Conservation (phyloP, 2,113 vertebrate species). For the Tringa solitaria region DNA sequence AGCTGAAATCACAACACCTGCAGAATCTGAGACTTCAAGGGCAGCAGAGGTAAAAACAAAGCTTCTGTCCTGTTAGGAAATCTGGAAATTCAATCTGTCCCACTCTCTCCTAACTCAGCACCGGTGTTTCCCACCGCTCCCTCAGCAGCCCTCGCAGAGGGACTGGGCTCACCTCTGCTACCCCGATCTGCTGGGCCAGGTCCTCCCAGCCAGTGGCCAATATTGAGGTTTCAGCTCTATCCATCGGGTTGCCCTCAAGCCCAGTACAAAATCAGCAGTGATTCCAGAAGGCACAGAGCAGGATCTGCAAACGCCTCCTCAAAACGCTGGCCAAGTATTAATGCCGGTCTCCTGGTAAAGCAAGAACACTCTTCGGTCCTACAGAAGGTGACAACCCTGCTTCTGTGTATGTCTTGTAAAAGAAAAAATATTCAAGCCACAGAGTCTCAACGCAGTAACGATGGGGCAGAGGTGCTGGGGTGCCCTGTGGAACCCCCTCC, state of each 20-base stretch:
- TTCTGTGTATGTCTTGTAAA: background rate
- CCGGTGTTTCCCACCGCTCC: background rate
- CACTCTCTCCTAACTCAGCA: background rate
- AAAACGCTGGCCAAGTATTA: background rate
- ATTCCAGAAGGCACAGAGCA: background rate
- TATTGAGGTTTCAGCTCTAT: background rate
- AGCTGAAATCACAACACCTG: background rate
- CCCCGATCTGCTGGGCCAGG: background rate
- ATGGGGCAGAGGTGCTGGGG: accelerated
- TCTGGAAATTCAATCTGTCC: background rate
- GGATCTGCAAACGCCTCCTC: background rate
- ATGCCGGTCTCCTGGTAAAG: background rate
- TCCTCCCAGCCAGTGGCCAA: background rate
- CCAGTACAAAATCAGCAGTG: background rate
- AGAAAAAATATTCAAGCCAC: too few relatives aligned
- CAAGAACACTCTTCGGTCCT: too few relatives aligned
- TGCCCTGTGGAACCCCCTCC: background rate
- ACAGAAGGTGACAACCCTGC: background rate
- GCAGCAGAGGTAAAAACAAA: background rate
- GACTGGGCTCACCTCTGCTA: background rate
- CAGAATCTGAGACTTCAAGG: background rate
- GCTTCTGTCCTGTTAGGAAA: background rate
- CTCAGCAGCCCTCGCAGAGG: background rate
- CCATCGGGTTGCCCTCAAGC: background rate
- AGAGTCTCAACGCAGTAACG: background rate